A percentile compares a stretch with the other conserved stretches of the same genome.
Evolutionary conservation across 2,888 invertebrate genomes (phyloP).

Genomic region (Hydraecia micacea): DNA sequence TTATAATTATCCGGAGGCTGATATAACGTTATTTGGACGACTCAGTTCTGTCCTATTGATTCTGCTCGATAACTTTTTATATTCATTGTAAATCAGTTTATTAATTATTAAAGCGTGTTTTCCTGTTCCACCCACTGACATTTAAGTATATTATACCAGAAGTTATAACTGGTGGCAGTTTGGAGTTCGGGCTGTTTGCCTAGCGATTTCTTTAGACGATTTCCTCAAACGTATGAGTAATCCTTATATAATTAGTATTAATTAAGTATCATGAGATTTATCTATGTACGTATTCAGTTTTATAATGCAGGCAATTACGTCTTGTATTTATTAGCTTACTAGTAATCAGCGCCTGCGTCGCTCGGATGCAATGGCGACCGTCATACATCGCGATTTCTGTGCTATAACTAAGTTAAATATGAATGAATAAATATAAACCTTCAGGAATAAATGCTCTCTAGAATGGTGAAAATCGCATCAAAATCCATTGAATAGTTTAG

Average conservation of each 20-base stretch:
- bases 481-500: neutral
- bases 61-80: conserved; percentile 9
- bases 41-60: conserved; percentile 7
- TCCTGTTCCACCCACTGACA: conserved; percentile 16
- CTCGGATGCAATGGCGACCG: neutral
- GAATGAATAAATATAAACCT: neutral
- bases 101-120: conserved; percentile 10
- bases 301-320: neutral
- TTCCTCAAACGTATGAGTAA: conserved; percentile 10
- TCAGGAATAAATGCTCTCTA: too few species aligned
- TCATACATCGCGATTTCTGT: neutral
- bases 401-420: neutral
- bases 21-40: conserved; percentile 27
- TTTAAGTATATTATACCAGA: neutral
- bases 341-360: too few species aligned
- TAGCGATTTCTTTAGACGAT: neutral
- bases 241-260: neutral
- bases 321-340: neutral
- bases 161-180: neutral
- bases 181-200: neutral
- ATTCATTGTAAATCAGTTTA: neutral
- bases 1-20: conserved; percentile 3
- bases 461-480: neutral
- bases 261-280: neutral
- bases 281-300: neutral